These are phyloP conservation scores for Miltochrista miniata DNA, from an alignment of 2,888 invertebrate species.

Conservation along the genomic window DNA sequence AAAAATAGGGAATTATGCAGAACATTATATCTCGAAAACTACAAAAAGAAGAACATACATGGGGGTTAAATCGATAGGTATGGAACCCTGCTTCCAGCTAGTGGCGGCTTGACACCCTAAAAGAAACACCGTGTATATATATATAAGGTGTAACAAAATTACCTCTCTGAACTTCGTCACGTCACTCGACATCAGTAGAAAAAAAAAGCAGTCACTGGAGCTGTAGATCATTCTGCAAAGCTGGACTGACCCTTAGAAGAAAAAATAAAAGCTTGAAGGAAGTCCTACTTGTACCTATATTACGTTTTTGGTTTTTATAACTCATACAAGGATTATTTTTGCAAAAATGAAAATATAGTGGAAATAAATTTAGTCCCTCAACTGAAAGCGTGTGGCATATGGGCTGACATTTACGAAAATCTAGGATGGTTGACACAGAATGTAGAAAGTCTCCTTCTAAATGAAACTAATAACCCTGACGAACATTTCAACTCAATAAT, in stretches of 20 bases:
- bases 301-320: conserved; percentile 2
- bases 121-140: too few species aligned
- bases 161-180: too few species aligned
- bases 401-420: not conserved
- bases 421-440: not conserved
- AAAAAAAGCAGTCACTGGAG: too few species aligned
- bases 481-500: not conserved
- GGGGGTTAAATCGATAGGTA: too few species aligned
- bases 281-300: not conserved
- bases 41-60: too few species aligned
- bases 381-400: not conserved
- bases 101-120: too few species aligned
- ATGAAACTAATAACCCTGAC: not conserved
- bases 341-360: not conserved
- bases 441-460: not conserved
- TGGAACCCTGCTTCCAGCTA: too few species aligned
- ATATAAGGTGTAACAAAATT: too few species aligned
- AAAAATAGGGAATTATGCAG: too few species aligned
- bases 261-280: conserved; percentile 9
- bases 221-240: too few species aligned
- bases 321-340: conserved; percentile 1
- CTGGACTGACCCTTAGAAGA: conserved; percentile 9
- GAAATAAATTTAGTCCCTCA: not conserved
- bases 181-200: too few species aligned
- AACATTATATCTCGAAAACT: too few species aligned